Base-by-base conservation (phyloP, 2,888 invertebrate species). In the Caenorhabditis uteleia region DNA sequence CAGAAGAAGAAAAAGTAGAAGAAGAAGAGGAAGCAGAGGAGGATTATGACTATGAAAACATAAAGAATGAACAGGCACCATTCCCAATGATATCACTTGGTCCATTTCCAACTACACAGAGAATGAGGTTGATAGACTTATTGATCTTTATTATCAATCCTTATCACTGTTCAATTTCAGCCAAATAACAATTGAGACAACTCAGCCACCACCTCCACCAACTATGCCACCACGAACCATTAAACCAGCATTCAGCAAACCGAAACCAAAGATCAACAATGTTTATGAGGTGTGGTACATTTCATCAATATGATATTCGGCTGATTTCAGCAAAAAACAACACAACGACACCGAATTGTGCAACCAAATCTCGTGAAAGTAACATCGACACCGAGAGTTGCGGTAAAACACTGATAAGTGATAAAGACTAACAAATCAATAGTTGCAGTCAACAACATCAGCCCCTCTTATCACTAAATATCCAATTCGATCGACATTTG, bases 1-100 rank as follows among this genome's bases (percentile, higher is more conserved):
- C 43, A 21, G 44, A 46, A 18, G 46, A 44, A 16, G 46, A 49
- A 49, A 23, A 21, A 43, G 16, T 34, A 26, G 18, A 20, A 56
- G 55, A 64, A 34, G 57, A 58, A 34, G 62, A 57, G 54, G 59
- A 65, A 39, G 48, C 54, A 1, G 55, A 46, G 20, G 65, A 58
- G 46, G 59, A 71, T 21, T 71, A 71, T 31, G 71, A 71, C 36
- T 68, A 71, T 21, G 68, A 68, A 31, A 54, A 64, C 36, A 60
- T 60, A 18, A 62, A 71, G 33, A 50, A 57, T 20, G 71, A 71
- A 23, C 38, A 51, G 5, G 55, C 42, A 21, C 58, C 59, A 46
- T 71, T 71, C 31, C 71, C 71, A 20, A 71, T 71, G 57, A 46
- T 71, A 12, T 49, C 62, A 8, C 27, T 71, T 7, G 55, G 33